Evolutionary conservation across 2,113 vertebrate species (phyloP).

Genomic region (Catagonus wagneri): DNA sequence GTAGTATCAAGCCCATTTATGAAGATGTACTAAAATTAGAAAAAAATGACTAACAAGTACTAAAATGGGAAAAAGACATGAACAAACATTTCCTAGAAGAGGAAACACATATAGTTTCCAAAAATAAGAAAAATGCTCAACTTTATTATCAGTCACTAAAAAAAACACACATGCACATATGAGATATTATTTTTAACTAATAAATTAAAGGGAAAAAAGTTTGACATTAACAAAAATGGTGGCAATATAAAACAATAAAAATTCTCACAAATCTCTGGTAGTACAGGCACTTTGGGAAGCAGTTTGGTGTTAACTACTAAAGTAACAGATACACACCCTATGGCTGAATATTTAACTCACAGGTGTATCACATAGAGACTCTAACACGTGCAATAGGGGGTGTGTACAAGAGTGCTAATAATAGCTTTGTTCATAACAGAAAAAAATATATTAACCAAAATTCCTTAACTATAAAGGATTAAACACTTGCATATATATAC

Average conservation of each 20-base stretch:
- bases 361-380: neutral
- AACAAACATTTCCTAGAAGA: neutral
- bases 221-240: neutral
- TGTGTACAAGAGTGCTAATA: neutral
- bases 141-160: slow-evolving; percentile 27
- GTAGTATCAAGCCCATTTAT: neutral
- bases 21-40: neutral
- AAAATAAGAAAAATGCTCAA: neutral
- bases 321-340: neutral
- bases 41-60: neutral
- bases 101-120: neutral
- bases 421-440: neutral
- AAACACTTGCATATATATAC: neutral
- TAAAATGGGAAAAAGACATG: neutral
- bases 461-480: neutral
- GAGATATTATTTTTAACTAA: neutral
- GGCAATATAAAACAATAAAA: neutral
- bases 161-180: neutral
- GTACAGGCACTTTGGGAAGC: neutral
- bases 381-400: neutral
- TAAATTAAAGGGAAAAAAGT: neutral
- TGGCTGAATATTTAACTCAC: neutral
- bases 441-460: neutral
- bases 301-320: neutral
- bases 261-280: neutral